Evolutionary conservation across 2,797 vertebrate species (phyloP), one percentile per base, ranked within the genome.

Genomic region (Craterocephalus amniculus): DNA sequence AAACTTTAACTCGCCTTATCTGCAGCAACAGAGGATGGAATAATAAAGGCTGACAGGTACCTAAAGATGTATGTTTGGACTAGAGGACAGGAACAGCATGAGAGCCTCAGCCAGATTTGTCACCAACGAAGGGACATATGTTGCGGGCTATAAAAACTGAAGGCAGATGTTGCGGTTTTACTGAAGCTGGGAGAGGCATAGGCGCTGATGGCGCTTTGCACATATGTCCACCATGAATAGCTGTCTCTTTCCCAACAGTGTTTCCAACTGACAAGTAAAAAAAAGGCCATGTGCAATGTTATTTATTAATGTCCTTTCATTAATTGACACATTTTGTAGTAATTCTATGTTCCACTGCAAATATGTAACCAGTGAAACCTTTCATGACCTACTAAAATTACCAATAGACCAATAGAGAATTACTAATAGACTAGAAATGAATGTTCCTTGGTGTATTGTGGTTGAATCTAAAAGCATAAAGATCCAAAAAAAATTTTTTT

Each of bases 1-100:
- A 95, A 95, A 95, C 94, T 94, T 94, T 93, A 92, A 93, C 93
- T 95, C 91, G 78, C 85, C 90, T 93, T 93, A 91, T 94, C 92
- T 89, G 88, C 72, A 70, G 85, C 54, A 57, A 90, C 83, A 93
- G 93, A 94, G 87, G 87, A 92, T 68, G 75, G 90, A 91, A 92
- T 92, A 90, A 91, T 94, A 95, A 95, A 96, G 83, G 88, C 88
- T 66, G 59, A 93, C 91, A 95, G 88, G 92, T 92, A 87, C 88
- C 73, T 85, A 84, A 95, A 95, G 90, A 92, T 93, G 93, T 90
- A 91, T 91, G 90, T 92, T 93, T 92, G 90, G 94, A 93, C 93
- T 93, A 89, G 91, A 87, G 87, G 89, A 93, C 89, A 86, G 83
- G 91, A 92, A 93, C 93, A 93, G 91, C 89, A 91, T 84, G 78